These are phyloP conservation scores for Siniperca obscura DNA, from an alignment of 2,797 vertebrate genomes.

Conservation along the genomic window DNA sequence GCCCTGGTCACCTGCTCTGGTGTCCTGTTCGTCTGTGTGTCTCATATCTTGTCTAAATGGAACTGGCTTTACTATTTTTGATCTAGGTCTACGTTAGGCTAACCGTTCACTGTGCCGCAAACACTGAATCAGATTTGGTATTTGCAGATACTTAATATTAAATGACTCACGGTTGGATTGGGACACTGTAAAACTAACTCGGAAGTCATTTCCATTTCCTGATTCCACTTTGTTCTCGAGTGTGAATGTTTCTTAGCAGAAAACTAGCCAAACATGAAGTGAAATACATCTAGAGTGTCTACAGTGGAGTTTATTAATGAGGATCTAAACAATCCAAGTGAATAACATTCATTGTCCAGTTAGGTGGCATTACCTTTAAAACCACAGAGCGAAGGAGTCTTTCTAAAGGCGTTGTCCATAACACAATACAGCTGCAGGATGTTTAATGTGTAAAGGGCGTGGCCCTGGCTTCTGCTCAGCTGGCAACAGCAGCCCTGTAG, in stretches of 20 bases:
- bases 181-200: background rate
- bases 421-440: slow-evolving; percentile 8
- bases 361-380: background rate
- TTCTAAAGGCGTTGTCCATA: background rate
- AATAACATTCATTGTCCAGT: background rate
- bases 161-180: background rate
- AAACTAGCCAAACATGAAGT: background rate
- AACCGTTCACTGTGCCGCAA: background rate
- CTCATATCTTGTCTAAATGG: background rate
- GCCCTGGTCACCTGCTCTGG: too few relatives aligned
- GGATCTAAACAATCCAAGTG: background rate
- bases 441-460: slow-evolving; percentile 7
- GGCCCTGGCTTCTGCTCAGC: background rate
- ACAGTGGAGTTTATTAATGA: background rate
- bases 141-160: background rate
- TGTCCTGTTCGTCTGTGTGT: background rate
- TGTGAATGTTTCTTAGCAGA: background rate
- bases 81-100: background rate
- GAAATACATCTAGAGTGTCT: background rate
- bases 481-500: background rate
- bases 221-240: background rate
- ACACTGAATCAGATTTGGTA: background rate
- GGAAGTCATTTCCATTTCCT: background rate
- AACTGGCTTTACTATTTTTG: background rate
- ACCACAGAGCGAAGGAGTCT: background rate